Percentiles rank a stretch among this genome's conserved stretches.
phyloP scores from a whole-genome alignment of 2,888 invertebrate species.

The Flabesymbios commensalis region DNA sequence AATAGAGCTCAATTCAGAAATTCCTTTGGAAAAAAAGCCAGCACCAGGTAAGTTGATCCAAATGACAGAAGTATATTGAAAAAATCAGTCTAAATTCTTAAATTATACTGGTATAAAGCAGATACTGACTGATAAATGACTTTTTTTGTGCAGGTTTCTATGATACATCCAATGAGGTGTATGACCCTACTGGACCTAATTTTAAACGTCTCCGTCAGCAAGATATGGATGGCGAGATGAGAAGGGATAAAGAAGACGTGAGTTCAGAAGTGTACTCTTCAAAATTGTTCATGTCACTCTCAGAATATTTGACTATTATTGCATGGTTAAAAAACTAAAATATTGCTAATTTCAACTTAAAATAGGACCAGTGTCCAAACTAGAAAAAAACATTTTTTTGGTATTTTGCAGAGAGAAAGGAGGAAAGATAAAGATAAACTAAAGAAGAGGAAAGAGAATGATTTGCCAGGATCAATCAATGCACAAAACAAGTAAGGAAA shows the following conservation, averaged over 20 bases:
- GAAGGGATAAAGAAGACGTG: constrained; percentile 88
- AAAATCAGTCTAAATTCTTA: not conserved
- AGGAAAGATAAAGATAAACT: constrained; percentile 94
- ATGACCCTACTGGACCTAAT: constrained; percentile 87
- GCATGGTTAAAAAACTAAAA: too few species aligned
- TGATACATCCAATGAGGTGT: constrained; percentile 83
- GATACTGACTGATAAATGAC: not conserved
- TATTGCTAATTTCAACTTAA: too few species aligned
- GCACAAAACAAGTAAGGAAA: constrained; percentile 57
- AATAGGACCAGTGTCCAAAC: too few species aligned
- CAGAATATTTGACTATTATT: too few species aligned
- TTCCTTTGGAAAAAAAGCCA: constrained; percentile 95
- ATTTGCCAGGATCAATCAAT: constrained; percentile 84
- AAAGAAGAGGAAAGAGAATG: constrained; percentile 94
- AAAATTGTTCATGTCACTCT: too few species aligned
- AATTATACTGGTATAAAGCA: not conserved
- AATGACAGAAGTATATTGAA: not conserved
- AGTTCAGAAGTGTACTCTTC: too few species aligned
- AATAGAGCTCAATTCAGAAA: constrained; percentile 95
- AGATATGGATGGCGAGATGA: constrained; percentile 87
- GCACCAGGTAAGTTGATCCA: constrained; percentile 64
- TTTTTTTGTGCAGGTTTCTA: constrained; percentile 75
- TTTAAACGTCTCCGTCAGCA: constrained; percentile 88
- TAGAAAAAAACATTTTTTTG: too few species aligned
- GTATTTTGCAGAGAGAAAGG: constrained; percentile 75